Evolutionary conservation across 2,113 vertebrate genomes (phyloP), one percentile per base, ranked within the genome.

Genomic region (Paradoxurus hermaphroditus): DNA sequence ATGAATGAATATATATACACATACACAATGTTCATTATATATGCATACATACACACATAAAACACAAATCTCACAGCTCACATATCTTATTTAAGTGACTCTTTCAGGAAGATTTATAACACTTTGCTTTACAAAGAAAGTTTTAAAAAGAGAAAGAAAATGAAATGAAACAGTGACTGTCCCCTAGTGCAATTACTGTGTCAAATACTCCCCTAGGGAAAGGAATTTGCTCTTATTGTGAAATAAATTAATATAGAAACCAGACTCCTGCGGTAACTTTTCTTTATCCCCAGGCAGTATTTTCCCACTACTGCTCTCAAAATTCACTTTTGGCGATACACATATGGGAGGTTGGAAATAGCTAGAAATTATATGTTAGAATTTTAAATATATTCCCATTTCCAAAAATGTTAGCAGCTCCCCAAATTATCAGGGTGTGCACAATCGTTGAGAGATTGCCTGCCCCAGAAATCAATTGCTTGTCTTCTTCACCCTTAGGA

Each of bases 211-310:
- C 97, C 97, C 90, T 94, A 82, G 96, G 97, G 95, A 96, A 97
- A 97, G 88, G 85, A 97, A 97, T 97, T 97, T 97, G 95, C 78
- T 97, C 67, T 94, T 91, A 97, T 98, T 97, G 97, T 97, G 97
- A 98, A 96, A 96, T 97, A 97, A 97, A 98, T 98, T 97, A 98
- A 97, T 98, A 97, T 70, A 96, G 97, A 97, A 98, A 96, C 87
- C 44, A 96, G 94, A 85, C 96, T 98, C 96, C 94, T 90, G 59
- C 10, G 0, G 90, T 93, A 97, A 97, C 97, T 98, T 95, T 93
- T 92, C 97, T 98, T 92, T 98, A 84, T 95, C 98, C 97, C 90
- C 94, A 92, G 97, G 97, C 98, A 93, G 78, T 97, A 96, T 98
- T 97, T 97, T 97, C 95, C 97, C 92, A 97, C 97, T 90, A 90